Evolutionary conservation across 2,113 vertebrate species (phyloP), one percentile per base, ranked within the genome.

Genomic region (Dascyllus trimaculatus): DNA sequence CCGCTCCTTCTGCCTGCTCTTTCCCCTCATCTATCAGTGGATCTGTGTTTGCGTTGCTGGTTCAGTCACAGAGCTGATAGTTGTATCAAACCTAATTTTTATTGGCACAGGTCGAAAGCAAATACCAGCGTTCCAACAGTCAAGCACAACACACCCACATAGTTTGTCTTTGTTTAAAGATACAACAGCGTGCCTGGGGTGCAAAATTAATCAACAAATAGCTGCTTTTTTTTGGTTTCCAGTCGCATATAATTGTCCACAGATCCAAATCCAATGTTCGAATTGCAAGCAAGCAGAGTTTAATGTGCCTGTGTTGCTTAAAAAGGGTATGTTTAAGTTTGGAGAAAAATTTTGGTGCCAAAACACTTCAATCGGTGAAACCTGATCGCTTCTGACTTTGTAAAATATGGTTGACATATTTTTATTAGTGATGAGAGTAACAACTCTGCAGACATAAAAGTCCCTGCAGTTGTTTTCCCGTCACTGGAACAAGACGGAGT

Each of bases 51-150:
- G 68, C 58, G 17, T 57, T 76, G 32, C 74, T 74, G 71, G 29
- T 71, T 61, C 60, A 69, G 67, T 72, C 48, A 69, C 49, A 26
- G 19, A 72, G 51, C 75, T 71, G 72, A 88, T 81, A 76, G 51
- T 63, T 57, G 25, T 62, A 85, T 87, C 65, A 72, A 78, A 79
- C 76, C 19, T 18, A 11, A 79, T 78, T 83, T 88, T 49, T 45
- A 73, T 51, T 89, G 82, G 82, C 75, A 75, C 65, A 19, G 19
- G 51, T 75, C 53, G 66, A 89, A 89, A 89, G 86, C 80, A 76
- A 82, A 89, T 78, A 75, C 35, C 53, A 73, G 57, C 54, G 29
- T 40, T 76, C 59, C 52, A 78, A 53, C 65, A 83, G 66, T 74
- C 68, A 54, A 40, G 26, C 54, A 11, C 48, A 43, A 63, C 58